A percentile compares a stretch with the other conserved stretches of the same genome.
These are phyloP conservation scores for Lophura nycthemera DNA, from an alignment of 2,113 vertebrate species.

Conservation along the genomic window DNA sequence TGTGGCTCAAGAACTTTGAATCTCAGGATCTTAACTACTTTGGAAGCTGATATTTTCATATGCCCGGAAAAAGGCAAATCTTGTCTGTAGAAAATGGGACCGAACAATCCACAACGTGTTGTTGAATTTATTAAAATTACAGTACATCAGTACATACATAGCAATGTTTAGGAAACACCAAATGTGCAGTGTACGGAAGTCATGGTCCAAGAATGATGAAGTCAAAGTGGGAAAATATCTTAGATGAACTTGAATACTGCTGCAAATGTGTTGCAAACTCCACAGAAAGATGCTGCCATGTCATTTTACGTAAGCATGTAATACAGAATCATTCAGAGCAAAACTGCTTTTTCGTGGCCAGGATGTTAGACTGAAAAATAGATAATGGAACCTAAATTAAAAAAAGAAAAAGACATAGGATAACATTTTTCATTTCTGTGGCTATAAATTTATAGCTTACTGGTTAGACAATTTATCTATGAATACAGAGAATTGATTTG, in stretches of 20 bases:
- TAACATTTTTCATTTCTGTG: background rate
- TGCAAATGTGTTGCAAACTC: background rate
- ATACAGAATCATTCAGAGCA: background rate
- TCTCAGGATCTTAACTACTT: background rate
- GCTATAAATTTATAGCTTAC: background rate
- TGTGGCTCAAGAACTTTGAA: background rate
- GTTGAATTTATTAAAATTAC: background rate
- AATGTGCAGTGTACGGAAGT: background rate
- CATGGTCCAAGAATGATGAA: background rate
- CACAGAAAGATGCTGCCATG: background rate
- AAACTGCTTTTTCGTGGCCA: background rate
- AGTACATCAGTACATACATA: background rate
- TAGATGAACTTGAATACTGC: background rate
- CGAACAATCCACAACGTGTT: background rate
- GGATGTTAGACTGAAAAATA: background rate
- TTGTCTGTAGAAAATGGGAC: background rate
- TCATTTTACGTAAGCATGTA: background rate
- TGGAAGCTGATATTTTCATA: background rate
- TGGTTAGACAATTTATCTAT: background rate
- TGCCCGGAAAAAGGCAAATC: background rate
- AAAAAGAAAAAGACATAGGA: background rate
- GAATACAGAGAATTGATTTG: background rate
- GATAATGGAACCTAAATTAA: background rate
- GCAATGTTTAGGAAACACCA: background rate
- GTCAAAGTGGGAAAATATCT: background rate